These are phyloP conservation scores for Elmis aenea DNA, from an alignment of 2,888 invertebrate genomes.

Conservation along the genomic window DNA sequence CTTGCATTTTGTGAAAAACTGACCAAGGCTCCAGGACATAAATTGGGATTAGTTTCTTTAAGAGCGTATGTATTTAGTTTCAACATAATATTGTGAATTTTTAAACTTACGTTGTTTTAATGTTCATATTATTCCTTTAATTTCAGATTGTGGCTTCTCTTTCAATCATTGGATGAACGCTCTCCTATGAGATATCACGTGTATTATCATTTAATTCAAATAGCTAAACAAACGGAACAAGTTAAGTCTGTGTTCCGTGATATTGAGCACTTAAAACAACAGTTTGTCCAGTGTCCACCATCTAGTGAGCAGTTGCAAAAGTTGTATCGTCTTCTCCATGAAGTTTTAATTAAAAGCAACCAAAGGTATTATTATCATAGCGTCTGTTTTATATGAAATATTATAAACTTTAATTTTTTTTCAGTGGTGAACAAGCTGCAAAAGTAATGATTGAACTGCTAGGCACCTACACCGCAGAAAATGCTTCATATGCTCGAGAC, in stretches of 20 bases:
- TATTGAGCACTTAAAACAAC: conserved; percentile 75
- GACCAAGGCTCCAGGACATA: conserved; percentile 77
- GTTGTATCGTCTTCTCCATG: conserved; percentile 80
- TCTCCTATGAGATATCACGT: conserved; percentile 87
- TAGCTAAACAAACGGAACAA: conserved; percentile 83
- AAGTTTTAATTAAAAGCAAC: conserved; percentile 80
- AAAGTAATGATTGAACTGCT: conserved; percentile 96
- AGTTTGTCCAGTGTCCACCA: conserved; percentile 74
- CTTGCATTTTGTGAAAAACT: conserved; percentile 89
- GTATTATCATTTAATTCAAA: conserved; percentile 84
- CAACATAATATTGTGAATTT: neutral
- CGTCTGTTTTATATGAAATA: too few relatives aligned
- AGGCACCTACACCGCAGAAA: conserved; percentile 94
- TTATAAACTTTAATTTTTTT: too few relatives aligned
- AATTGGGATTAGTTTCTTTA: conserved; percentile 73
- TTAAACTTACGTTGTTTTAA: too few relatives aligned
- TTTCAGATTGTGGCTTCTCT: conserved; percentile 85
- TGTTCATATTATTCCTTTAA: too few relatives aligned
- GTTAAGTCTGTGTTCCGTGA: conserved; percentile 80
- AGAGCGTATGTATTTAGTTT: conserved; percentile 72
- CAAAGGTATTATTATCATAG: too few relatives aligned
- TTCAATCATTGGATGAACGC: conserved; percentile 82
- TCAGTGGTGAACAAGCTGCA: conserved; percentile 77
- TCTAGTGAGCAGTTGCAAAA: conserved; percentile 89
- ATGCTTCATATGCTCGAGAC: conserved; percentile 92